Evolutionary conservation across 2,113 vertebrate species (phyloP).

Genomic region (Petrocephalus microphthalmus): DNA sequence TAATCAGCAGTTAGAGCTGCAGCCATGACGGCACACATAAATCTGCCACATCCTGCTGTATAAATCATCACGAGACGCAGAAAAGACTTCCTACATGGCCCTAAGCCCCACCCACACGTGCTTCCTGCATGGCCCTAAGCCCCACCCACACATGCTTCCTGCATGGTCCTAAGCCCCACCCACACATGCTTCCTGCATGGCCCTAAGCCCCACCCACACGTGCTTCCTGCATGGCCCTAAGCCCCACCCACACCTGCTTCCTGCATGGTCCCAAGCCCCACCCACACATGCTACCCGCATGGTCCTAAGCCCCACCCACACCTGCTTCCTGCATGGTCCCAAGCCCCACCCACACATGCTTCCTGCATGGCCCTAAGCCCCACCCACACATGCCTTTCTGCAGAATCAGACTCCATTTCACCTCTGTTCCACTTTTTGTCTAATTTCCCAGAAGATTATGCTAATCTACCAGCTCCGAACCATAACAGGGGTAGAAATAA

Average conservation of each 20-base stretch:
- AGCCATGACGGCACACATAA: not conserved
- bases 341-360: not conserved
- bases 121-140: not conserved
- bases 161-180: not conserved
- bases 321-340: not conserved
- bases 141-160: not conserved
- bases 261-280: not conserved
- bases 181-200: not conserved
- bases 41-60: not conserved
- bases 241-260: not conserved
- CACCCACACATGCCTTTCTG: not conserved
- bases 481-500: not conserved
- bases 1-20: not conserved
- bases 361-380: too few relatives aligned
- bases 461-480: not conserved
- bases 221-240: not conserved
- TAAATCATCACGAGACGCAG: not conserved
- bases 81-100: not conserved
- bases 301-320: not conserved
- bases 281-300: not conserved
- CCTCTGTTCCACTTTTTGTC: not conserved
- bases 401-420: not conserved
- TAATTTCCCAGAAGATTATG: not conserved
- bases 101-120: not conserved
- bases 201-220: not conserved